Evolutionary conservation across 1,140 invertebrate genomes (phyloP), one percentile per base, ranked within the genome.

Genomic region (Thereuonema tuberculata): DNA sequence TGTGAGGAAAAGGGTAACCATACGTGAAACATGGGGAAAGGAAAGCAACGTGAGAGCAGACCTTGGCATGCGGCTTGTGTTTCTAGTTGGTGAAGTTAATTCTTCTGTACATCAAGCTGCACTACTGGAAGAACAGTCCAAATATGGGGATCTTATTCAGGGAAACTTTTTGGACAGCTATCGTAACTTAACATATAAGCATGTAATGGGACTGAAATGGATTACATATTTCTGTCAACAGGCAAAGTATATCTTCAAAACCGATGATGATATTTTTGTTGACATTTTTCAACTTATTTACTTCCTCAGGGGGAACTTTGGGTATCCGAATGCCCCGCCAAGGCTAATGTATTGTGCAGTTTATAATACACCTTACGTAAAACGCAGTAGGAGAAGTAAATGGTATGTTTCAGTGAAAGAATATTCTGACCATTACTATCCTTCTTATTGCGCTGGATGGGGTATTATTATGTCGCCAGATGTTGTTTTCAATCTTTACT

Each of bases 161-260:
- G 87, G 86, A 25, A 82, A 80, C 64, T 91, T 90, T 70, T 59
- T 77, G 9, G 89, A 92, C 74, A 77, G 77, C 28, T 93, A 92
- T 68, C 78, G 82, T 62, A 93, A 92, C 73, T 79, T 93, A 72
- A 90, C 88, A 1, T 88, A 89, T 67, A 93, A 93, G 72, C 87
- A 89, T 71, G 81, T 86, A 2, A 86, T 87, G 80, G 82, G 80
- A 1, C 77, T 92, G n/a, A 87, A 87, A 69, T 93, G 87, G 83
- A 79, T 82, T 47, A 77, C 80, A 3, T 81, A 83, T 67, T 79
- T 83, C 72, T 82, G 75, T 69, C 63, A 65, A 62, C 74, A 78
- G 63, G 84, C 83, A 31, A 82, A 81, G 67, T 86, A 84, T 72
- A 72, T 88, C 63, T 76, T 89, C 64, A 88, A 89, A 72, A 80